Evolutionary conservation across 2,113 vertebrate genomes (phyloP).

Genomic region (Cervus canadensis): DNA sequence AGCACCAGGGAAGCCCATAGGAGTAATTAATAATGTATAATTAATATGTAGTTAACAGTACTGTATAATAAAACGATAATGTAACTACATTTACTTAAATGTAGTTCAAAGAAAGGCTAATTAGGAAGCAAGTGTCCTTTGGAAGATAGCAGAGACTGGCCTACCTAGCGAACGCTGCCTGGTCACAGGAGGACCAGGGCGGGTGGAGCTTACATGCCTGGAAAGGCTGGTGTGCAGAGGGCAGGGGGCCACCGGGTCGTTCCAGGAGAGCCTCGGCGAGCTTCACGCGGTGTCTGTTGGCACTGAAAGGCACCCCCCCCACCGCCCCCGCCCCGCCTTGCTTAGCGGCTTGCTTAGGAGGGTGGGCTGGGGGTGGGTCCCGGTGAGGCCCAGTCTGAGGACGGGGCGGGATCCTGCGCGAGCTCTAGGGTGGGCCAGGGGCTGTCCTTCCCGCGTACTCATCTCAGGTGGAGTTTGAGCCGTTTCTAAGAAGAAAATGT

Average conservation of each 20-base stretch:
- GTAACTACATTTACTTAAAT: background rate
- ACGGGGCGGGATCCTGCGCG: rapidly evolving
- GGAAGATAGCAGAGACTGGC: background rate
- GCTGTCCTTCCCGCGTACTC: rapidly evolving
- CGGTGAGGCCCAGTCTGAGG: background rate
- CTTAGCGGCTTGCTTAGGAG: rapidly evolving
- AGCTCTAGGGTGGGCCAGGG: rapidly evolving
- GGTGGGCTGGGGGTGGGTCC: background rate
- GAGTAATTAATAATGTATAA: background rate
- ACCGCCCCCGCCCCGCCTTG: too few species aligned
- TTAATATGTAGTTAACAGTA: background rate
- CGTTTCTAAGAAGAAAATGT: background rate
- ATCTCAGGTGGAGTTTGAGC: too few species aligned
- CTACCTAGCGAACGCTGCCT: rapidly evolving
- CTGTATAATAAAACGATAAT: background rate
- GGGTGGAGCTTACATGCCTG: rapidly evolving
- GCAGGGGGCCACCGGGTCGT: rapidly evolving
- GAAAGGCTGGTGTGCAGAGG: background rate
- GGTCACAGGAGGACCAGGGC: background rate
- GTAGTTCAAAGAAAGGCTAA: background rate
- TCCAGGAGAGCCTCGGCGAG: background rate
- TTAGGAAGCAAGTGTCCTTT: background rate
- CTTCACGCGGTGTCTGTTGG: background rate
- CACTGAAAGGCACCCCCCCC: too few species aligned
- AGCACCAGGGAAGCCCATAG: background rate